Conservation (phyloP, 1,140 invertebrate genomes). For the Drosophila sproati region DNA sequence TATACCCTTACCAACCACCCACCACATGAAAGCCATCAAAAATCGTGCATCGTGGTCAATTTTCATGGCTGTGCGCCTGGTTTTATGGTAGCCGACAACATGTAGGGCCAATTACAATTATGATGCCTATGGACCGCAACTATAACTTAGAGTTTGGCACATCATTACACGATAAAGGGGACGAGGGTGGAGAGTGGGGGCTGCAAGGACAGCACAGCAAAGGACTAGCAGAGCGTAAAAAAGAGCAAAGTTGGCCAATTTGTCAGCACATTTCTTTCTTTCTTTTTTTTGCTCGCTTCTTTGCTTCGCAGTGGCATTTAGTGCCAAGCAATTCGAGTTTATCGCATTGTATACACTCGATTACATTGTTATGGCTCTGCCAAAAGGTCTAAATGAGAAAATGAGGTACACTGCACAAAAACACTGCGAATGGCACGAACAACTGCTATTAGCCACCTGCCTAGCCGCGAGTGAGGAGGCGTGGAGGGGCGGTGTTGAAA, state of each 20-base stretch:
- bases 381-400: constrained; percentile 44
- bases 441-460: neutral
- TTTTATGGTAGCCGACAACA: neutral
- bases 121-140: constrained; percentile 32
- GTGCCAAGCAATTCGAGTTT: constrained; percentile 63
- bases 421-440: constrained; percentile 1
- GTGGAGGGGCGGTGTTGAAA: neutral
- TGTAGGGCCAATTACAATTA: constrained; percentile 38
- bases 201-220: constrained; percentile 1
- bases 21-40: neutral
- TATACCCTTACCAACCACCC: neutral
- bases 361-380: constrained; percentile 69
- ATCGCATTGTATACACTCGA: constrained; percentile 72
- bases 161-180: constrained; percentile 14
- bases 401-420: neutral
- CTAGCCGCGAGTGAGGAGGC: neutral
- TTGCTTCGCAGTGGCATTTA: constrained; percentile 32
- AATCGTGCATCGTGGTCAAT: neutral
- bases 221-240: constrained; percentile 16
- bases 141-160: constrained; percentile 66
- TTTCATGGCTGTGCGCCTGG: neutral
- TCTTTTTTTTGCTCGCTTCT: neutral
- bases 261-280: constrained; percentile 49
- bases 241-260: constrained; percentile 57
- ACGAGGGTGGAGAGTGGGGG: neutral